Evolutionary conservation across 2,888 invertebrate genomes (phyloP).

Genomic region (Andricus curvator): DNA sequence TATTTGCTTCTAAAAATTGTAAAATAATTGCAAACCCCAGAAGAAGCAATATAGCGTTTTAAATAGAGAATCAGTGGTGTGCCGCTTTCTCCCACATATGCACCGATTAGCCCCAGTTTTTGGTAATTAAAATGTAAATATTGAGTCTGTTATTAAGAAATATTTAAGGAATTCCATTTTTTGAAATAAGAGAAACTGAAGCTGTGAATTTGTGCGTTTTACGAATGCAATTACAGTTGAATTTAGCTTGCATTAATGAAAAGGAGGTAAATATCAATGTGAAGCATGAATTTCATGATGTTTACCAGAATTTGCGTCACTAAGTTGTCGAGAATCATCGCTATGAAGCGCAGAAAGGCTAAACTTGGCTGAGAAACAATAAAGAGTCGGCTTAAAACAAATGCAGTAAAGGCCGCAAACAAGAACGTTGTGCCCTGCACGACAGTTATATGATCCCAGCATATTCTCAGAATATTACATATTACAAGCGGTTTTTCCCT

Average conservation of each 20-base stretch:
- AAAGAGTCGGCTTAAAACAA: conserved; percentile 59
- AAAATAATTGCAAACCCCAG: too few species aligned
- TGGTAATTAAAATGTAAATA: too few species aligned
- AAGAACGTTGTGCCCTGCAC: conserved; percentile 48
- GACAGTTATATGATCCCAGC: conserved; percentile 32
- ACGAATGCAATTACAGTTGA: neutral
- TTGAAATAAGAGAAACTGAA: too few species aligned
- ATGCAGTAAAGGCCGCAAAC: conserved; percentile 67
- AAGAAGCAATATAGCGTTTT: too few species aligned
- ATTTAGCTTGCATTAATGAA: neutral
- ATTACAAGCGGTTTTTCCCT: conserved; percentile 27
- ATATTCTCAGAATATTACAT: conserved; percentile 30
- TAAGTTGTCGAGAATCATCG: conserved; percentile 36
- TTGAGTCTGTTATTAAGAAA: too few species aligned
- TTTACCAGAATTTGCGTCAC: conserved; percentile 38
- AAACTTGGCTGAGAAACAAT: conserved; percentile 46
- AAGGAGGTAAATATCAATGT: neutral
- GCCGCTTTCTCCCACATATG: too few species aligned
- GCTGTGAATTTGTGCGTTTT: too few species aligned
- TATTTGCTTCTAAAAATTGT: too few species aligned
- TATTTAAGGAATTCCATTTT: too few species aligned
- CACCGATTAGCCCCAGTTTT: too few species aligned
- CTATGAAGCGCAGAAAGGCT: conserved; percentile 51
- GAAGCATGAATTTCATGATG: neutral
- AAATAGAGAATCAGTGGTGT: too few species aligned